phyloP scores from a whole-genome alignment of 37 sponge, comb jelly and placozoan species.

The Cliona cf. orientalis region DNA sequence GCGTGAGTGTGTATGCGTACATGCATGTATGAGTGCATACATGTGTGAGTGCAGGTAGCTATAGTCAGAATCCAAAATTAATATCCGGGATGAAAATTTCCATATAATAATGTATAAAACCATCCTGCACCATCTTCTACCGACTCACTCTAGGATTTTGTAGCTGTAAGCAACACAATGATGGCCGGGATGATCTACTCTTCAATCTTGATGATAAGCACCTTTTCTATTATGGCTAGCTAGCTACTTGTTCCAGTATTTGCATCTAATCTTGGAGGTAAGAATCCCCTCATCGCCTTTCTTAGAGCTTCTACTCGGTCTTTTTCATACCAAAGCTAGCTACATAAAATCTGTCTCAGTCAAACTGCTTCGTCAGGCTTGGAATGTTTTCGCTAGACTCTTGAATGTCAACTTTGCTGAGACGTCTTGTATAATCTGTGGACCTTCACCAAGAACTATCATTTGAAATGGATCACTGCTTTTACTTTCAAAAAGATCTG shows the following conservation, averaged over 20 bases:
- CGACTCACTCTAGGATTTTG: background rate
- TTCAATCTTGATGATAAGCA: background rate
- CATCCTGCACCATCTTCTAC: background rate
- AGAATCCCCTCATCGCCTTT: background rate
- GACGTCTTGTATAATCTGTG: conserved; percentile 2
- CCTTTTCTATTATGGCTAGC: background rate
- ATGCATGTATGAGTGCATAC: no score
- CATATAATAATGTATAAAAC: no score
- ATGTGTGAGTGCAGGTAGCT: no score
- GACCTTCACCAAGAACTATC: background rate
- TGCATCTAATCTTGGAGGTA: background rate
- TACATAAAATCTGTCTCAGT: background rate
- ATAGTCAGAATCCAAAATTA: no score
- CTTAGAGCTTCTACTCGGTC: background rate
- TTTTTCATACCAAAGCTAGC: background rate
- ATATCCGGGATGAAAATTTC: no score
- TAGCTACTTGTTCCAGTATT: background rate
- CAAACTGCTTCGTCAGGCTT: conserved; percentile 7
- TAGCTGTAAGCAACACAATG: background rate
- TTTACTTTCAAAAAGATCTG: background rate
- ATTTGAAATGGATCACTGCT: background rate
- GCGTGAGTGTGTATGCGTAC: no score
- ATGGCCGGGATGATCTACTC: background rate
- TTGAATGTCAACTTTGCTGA: background rate
- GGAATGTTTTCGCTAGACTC: conserved; percentile 15